Conservation (phyloP, 1,140 invertebrate species). For the Cydia amplana region DNA sequence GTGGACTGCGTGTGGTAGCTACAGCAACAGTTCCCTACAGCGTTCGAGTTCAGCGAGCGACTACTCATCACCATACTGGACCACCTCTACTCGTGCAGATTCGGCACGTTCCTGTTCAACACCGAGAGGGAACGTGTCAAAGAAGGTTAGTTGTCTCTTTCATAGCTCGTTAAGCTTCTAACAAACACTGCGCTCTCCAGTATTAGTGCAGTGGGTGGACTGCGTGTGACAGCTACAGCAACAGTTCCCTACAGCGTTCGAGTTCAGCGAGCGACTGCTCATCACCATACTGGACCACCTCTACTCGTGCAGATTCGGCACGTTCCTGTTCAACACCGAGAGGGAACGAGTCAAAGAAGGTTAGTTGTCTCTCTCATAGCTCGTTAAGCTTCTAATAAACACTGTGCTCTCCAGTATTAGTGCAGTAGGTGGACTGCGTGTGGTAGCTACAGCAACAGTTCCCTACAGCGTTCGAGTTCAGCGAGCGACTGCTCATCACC, state of each 20-base stretch:
- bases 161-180: too few relatives aligned
- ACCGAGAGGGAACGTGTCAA: too few relatives aligned
- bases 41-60: slow-evolving; percentile 99
- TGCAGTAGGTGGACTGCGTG: too few relatives aligned
- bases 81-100: neutral
- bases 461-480: too few relatives aligned
- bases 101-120: too few relatives aligned
- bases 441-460: too few relatives aligned
- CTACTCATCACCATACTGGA: slow-evolving; percentile 92
- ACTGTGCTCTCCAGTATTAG: too few relatives aligned
- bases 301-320: slow-evolving; percentile 98
- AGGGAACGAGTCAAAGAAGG: slow-evolving; percentile 86
- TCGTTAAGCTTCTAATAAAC: too few relatives aligned
- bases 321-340: slow-evolving; percentile 96
- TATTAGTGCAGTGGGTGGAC: slow-evolving; percentile 99
- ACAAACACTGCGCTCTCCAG: slow-evolving; percentile 85
- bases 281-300: slow-evolving; percentile 96
- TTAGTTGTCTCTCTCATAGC: too few relatives aligned
- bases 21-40: slow-evolving; percentile 94
- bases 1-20: slow-evolving; percentile 96
- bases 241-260: slow-evolving; percentile 96
- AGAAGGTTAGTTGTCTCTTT: slow-evolving; percentile 83
- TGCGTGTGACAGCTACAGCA: slow-evolving; percentile 95
- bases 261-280: slow-evolving; percentile 98
- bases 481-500: too few relatives aligned